These are phyloP conservation scores for Nomada flava DNA, from an alignment of 2,888 invertebrate genomes.

Conservation along the genomic window DNA sequence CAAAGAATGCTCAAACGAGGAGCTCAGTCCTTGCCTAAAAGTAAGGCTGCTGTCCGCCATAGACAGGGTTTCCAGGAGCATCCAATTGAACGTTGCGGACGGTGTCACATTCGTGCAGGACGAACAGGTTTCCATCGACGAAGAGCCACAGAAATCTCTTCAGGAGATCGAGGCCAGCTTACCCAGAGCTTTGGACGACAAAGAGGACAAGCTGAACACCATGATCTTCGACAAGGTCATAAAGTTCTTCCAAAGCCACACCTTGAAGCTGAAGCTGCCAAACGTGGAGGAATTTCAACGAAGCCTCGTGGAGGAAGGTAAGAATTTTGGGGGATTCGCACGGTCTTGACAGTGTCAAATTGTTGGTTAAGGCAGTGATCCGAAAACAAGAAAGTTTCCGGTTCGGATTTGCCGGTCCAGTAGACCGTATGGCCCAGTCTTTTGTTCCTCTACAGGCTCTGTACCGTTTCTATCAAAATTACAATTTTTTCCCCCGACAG, in stretches of 20 bases:
- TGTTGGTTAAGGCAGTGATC: constrained; percentile 12
- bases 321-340: constrained; percentile 33
- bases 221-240: constrained; percentile 91
- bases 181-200: constrained; percentile 90
- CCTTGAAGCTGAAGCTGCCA: constrained; percentile 92
- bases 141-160: constrained; percentile 85
- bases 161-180: constrained; percentile 89
- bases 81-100: constrained; percentile 88
- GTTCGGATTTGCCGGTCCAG: constrained; percentile 41
- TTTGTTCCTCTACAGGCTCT: background rate
- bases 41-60: constrained; percentile 91
- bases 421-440: constrained; percentile 49
- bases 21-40: constrained; percentile 90
- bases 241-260: constrained; percentile 91
- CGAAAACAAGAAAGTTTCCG: constrained; percentile 34
- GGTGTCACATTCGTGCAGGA: constrained; percentile 92
- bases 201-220: constrained; percentile 89
- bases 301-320: constrained; percentile 87
- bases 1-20: constrained; percentile 90
- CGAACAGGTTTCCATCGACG: constrained; percentile 71
- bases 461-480: background rate
- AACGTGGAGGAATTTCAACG: constrained; percentile 88
- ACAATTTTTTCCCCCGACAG: constrained; percentile 66
- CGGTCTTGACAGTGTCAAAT: background rate
- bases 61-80: constrained; percentile 89